Evolutionary conservation across 2,797 vertebrate genomes (phyloP).

Genomic region (Tragopan temminckii): DNA sequence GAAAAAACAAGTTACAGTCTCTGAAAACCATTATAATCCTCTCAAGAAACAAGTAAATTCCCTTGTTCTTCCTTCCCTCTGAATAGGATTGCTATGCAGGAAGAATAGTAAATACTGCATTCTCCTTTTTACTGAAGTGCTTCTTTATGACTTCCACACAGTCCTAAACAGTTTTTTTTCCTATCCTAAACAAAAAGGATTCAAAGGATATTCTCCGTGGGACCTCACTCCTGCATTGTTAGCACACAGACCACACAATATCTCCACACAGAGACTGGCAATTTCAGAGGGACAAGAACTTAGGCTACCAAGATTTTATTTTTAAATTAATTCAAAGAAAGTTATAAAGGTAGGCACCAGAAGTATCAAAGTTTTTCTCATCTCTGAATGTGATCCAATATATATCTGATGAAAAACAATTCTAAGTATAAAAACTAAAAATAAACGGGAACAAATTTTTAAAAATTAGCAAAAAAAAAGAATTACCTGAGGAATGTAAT

Average conservation of each 20-base stretch:
- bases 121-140: neutral
- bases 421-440: neutral
- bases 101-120: neutral
- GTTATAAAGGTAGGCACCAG: neutral
- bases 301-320: neutral
- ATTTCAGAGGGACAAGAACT: neutral
- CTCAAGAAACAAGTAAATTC: neutral
- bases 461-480: neutral
- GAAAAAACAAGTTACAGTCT: neutral
- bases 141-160: neutral
- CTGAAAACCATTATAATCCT: neutral
- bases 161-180: neutral
- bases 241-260: neutral
- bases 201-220: neutral
- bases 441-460: neutral
- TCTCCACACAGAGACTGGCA: neutral
- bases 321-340: neutral
- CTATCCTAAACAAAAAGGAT: neutral
- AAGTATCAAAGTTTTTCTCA: neutral
- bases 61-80: neutral
- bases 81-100: neutral
- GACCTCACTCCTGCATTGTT: neutral
- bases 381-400: neutral
- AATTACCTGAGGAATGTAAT: slow-evolving; percentile 95
- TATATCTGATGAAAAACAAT: neutral